Base-by-base conservation (phyloP, 1,140 invertebrate species). In the Drosophila erecta region DNA sequence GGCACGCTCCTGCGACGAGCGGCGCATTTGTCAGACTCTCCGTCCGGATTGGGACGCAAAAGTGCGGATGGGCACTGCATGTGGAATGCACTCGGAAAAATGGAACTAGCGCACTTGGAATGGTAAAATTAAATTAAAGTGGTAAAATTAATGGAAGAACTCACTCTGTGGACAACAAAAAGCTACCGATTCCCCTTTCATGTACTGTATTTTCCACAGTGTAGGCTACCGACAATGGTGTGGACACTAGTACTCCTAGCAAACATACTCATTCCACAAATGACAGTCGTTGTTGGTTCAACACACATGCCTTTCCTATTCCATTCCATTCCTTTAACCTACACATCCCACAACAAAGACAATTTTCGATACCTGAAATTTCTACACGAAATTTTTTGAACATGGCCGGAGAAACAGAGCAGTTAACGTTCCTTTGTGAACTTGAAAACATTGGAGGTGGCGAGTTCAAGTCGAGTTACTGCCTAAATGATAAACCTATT, bases 11-110 rank as follows among this genome's bases (percentile, higher is more conserved):
- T 46, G 46, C 70, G 75, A 61, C 73, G 57, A 71, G 64, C 50
- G 65, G 24, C 57, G 79, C 73, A 85, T 85, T 85, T 85, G 62
- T 84, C 80, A 84, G 56, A 44, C 61, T 53, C 54, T 47, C 49
- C 44, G 24, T 73, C 56, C 62, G 58, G 55, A 43, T 56, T 44
- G 59, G 55, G 59, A 50, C 6, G 17, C 15, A 44, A 49, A 44
- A 37, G 24, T 30, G 37, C 22, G 57, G 33, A 38, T 12, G 62
- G 2, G 35, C 44, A 67, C n/a, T 66, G 60, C 60, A 67, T 67
- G 60, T 67, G 64, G 15, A 1, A 20, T 43, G 37, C 64, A 66
- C 64, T 65, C n/a, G 27, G 10, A 50, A 15, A 62, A 40, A 20
- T 3, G 8, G 30, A 2, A 8, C 7, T 0, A 30, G 27, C 27